Conservation (phyloP, 2,797 vertebrate genomes). For the Galago senegalensis region DNA sequence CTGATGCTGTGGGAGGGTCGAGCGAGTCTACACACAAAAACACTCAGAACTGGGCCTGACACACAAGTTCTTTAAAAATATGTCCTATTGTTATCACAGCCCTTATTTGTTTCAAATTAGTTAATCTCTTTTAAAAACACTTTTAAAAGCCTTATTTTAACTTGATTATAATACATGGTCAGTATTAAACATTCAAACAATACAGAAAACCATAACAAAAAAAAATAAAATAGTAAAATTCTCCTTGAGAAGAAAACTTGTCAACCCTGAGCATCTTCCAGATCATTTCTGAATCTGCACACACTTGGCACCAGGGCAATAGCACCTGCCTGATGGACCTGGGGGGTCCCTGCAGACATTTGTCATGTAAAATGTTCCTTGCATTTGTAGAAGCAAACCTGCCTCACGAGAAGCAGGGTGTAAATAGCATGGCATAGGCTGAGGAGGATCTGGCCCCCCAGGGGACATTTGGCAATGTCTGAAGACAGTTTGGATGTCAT, state of each 20-base stretch:
- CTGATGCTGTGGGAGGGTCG: neutral
- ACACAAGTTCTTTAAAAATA: neutral
- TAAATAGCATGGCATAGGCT: neutral
- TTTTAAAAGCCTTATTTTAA: neutral
- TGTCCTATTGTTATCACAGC: neutral
- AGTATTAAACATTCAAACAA: slow-evolving; percentile 24
- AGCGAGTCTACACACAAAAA: neutral
- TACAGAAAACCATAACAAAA: neutral
- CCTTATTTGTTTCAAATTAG: neutral
- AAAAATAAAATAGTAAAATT: neutral
- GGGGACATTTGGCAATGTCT: neutral
- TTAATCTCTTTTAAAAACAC: neutral
- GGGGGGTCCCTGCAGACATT: fast-evolving
- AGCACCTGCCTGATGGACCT: fast-evolving
- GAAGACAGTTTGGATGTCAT: neutral
- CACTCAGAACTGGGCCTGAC: neutral
- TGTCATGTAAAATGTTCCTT: neutral
- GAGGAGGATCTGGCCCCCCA: neutral
- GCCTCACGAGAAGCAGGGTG: neutral
- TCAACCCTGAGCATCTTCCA: neutral
- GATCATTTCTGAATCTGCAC: neutral
- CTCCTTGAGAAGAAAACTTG: neutral
- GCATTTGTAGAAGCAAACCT: neutral
- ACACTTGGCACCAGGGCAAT: fast-evolving
- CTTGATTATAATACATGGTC: neutral